These are phyloP conservation scores for Drosophila kanapiae DNA, from an alignment of 1,140 invertebrate genomes.

Conservation along the genomic window DNA sequence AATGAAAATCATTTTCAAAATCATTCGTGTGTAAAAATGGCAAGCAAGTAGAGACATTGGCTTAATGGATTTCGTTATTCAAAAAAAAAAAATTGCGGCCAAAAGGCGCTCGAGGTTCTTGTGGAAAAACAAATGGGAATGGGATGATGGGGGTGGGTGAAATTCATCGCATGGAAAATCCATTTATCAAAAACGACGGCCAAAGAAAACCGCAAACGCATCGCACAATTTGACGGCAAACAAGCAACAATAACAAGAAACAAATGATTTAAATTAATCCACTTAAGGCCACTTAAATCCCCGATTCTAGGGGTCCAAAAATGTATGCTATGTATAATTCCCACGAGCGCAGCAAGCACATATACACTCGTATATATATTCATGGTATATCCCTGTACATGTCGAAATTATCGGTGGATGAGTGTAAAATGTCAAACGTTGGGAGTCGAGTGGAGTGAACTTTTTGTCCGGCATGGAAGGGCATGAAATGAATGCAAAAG, in stretches of 20 bases:
- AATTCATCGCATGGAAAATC: constrained; percentile 66
- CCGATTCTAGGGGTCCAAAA: constrained; percentile 38
- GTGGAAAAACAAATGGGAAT: constrained; percentile 22
- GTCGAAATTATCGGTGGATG: constrained; percentile 12
- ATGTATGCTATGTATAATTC: constrained; percentile 29
- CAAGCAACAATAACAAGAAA: constrained; percentile 57
- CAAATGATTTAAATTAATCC: constrained; percentile 78
- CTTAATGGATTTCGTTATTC: constrained; percentile 46
- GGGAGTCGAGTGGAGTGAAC: not conserved
- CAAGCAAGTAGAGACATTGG: constrained; percentile 43
- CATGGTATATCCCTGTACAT: constrained; percentile 9
- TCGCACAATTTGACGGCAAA: constrained; percentile 45
- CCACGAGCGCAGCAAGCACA: not conserved
- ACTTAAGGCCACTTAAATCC: constrained; percentile 71
- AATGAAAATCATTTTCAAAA: constrained; percentile 57
- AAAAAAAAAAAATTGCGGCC: constrained; percentile 31
- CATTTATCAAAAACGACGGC: constrained; percentile 68
- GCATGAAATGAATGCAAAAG: constrained; percentile 19
- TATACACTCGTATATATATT: constrained; percentile 3
- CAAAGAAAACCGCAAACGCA: constrained; percentile 48
- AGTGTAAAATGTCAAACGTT: constrained; percentile 46
- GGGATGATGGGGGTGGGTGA: not conserved
- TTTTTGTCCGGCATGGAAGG: constrained; percentile 1
- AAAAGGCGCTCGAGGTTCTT: constrained; percentile 3
- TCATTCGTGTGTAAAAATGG: constrained; percentile 65